Conservation (phyloP, 2,888 invertebrate genomes). For the Agrypnus murinus region DNA sequence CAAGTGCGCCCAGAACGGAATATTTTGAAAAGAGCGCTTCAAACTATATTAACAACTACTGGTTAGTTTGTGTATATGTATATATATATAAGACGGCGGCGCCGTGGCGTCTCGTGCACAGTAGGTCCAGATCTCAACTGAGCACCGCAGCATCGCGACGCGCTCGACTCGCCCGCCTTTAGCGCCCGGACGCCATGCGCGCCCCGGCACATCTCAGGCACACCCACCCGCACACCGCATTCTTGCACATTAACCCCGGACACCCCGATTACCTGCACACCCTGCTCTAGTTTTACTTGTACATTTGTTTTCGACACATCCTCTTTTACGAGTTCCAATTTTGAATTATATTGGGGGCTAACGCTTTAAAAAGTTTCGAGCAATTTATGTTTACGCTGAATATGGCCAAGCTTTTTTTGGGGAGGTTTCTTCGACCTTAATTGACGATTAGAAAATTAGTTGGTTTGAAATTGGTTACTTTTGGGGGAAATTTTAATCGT, state of each 20-base stretch:
- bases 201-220: constrained; percentile 65
- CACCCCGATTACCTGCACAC: constrained; percentile 67
- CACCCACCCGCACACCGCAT: constrained; percentile 68
- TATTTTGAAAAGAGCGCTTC: constrained; percentile 25
- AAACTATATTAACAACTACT: constrained; percentile 1
- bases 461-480: too few species aligned
- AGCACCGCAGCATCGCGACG: constrained; percentile 79
- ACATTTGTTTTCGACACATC: constrained; percentile 63
- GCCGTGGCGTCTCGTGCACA: constrained; percentile 74
- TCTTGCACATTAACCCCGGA: constrained; percentile 69
- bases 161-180: constrained; percentile 70
- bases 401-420: too few species aligned
- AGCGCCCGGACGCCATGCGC: constrained; percentile 67
- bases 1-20: constrained; percentile 41
- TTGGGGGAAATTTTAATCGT: too few species aligned
- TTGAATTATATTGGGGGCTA: constrained; percentile 50
- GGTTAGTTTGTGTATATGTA: too few species aligned
- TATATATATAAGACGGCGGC: too few species aligned
- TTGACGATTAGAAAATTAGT: too few species aligned
- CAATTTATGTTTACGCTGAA: constrained; percentile 50
- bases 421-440: too few species aligned
- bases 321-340: constrained; percentile 52
- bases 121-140: constrained; percentile 77
- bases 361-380: constrained; percentile 45
- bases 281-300: constrained; percentile 63